Conservation (phyloP, 2,113 vertebrate genomes). For the Tor tambroides region DNA sequence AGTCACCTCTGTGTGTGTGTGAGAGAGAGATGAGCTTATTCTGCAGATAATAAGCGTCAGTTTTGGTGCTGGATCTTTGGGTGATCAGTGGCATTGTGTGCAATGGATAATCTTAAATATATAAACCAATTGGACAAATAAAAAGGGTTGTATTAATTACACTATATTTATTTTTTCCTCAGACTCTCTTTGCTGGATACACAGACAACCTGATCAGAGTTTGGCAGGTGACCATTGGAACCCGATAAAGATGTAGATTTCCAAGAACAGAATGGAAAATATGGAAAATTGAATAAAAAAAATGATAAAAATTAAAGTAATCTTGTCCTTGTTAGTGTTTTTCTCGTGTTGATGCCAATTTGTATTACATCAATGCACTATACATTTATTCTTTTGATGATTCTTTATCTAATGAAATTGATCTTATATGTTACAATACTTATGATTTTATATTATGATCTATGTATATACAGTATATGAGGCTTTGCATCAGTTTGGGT, state of each 20-base stretch:
- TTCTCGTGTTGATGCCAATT: not conserved
- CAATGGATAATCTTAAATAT: not conserved
- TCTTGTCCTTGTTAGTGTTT: conserved; percentile 42
- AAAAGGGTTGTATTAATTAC: not conserved
- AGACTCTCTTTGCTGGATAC: conserved; percentile 96
- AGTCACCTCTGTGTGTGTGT: not conserved
- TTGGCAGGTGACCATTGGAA: conserved; percentile 96
- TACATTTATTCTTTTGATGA: too few relatives aligned
- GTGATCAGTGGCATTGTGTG: conserved; percentile 17
- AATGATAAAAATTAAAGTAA: conserved; percentile 70
- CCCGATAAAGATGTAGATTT: conserved; percentile 78
- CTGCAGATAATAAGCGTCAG: not conserved
- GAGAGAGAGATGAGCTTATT: not conserved
- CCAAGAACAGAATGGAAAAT: conserved; percentile 45
- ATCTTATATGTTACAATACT: not conserved
- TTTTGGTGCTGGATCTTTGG: not conserved
- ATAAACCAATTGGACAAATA: not conserved
- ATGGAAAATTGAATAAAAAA: conserved; percentile 46
- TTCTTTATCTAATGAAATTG: too few relatives aligned
- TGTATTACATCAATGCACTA: not conserved
- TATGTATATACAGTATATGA: too few relatives aligned
- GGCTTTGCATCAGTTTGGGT: not conserved
- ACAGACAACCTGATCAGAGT: conserved; percentile 95
- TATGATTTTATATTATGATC: not conserved
- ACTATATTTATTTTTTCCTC: conserved; percentile 42